Base-by-base conservation (phyloP, 1,140 invertebrate species). In the Ephestia elutella region DNA sequence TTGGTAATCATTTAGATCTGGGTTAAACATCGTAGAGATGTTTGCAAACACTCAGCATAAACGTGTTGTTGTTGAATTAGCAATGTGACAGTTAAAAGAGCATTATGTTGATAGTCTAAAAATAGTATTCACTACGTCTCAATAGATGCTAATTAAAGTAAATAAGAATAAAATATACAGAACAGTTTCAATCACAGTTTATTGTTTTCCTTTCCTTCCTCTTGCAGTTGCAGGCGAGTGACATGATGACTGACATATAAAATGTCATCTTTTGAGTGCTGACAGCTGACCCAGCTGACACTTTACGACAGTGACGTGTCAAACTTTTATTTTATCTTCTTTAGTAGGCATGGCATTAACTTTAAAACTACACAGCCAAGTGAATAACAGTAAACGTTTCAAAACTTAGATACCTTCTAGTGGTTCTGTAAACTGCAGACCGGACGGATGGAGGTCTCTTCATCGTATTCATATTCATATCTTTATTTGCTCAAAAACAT, bases 1-100 rank as follows among this genome's bases (percentile, higher is more conserved):
- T 63, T 91, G 86, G 76, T 92, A 93, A 64, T 91, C 85, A 49
- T 76, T 75, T 54, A 90, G 71, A 66, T 86, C 81, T 48, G 85
- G 83, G 60, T 81, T 86, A 64, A 80, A 84, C 85, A 88, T 88
- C 56, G 65, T 71, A 58, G 18, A 54, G 15, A 55, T 35, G 44
- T 38, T 32, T 15, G 10, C 20, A n/a, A 53, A 18, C 20, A 25
- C 13, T 0, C 28, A 25, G n/a, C 1, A n/a, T 15, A 44, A 2
- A 53, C 10, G 18, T 25, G n/a, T 53, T 28, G 21, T 20, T 50
- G 15, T 20, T 50, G 4, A n/a, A 53, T 25, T 53, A n/a, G 50
- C 21, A 25, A 9, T 50, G 9, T 50, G 19, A 11, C 19, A 25
- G 20, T 53, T 62, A 57, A 48, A 57, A 54, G 32, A 30, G 9